A percentile compares a stretch with the other conserved stretches of the same genome.
Conservation (phyloP, 2,113 vertebrate species). For the Paramisgurnus dabryanus region DNA sequence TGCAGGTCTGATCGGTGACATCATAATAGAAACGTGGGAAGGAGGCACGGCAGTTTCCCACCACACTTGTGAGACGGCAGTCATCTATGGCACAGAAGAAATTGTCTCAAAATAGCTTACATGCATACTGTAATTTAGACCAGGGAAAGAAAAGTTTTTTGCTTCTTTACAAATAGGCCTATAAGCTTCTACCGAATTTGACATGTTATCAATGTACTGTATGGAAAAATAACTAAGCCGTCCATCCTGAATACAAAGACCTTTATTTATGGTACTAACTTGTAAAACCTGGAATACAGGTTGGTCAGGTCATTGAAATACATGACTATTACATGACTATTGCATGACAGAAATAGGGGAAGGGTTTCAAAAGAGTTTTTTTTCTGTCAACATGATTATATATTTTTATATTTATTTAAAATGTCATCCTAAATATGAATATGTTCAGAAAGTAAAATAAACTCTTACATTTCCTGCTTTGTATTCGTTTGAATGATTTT, state of each 20-base stretch:
- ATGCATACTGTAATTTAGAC: not conserved
- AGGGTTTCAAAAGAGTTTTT: constrained; percentile 17
- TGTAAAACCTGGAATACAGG: constrained; percentile 20
- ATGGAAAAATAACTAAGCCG: not conserved
- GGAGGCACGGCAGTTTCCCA: constrained; percentile 74
- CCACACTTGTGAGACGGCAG: constrained; percentile 60
- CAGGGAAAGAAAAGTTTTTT: not conserved
- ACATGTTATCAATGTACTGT: not conserved
- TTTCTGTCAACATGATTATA: not conserved
- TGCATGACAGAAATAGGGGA: not conserved
- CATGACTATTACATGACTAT: constrained; percentile 11
- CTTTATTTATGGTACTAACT: not conserved
- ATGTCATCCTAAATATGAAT: not conserved
- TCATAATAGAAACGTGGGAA: constrained; percentile 77
- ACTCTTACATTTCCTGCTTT: no score
- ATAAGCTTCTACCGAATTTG: not conserved
- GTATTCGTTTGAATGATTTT: no score
- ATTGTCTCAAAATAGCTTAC: not conserved
- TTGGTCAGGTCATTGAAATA: not conserved
- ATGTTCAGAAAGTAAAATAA: not conserved
- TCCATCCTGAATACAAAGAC: not conserved
- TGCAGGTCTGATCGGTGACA: constrained; percentile 62
- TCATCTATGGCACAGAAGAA: constrained; percentile 58
- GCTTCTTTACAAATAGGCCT: no score
- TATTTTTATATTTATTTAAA: not conserved